A percentile compares a stretch with the other conserved stretches of the same genome.
Evolutionary conservation across 2,888 invertebrate genomes (phyloP).

Genomic region (Hedya salicella): DNA sequence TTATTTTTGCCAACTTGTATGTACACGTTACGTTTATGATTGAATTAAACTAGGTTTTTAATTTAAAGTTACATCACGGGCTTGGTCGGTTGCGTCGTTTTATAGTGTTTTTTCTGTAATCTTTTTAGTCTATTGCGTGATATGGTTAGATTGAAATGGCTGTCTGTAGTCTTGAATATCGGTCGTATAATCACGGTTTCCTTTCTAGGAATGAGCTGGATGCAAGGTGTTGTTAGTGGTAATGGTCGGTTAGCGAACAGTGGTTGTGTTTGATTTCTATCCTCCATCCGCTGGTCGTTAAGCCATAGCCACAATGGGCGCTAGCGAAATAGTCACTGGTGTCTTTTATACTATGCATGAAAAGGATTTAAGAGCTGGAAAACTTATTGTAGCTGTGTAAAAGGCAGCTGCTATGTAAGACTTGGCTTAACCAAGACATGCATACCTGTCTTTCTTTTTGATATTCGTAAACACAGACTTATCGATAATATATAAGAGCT

Average conservation of each 20-base stretch:
- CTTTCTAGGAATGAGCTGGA: constrained; percentile 50
- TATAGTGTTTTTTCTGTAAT: too few relatives aligned
- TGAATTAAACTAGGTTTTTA: too few relatives aligned
- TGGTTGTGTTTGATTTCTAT: constrained; percentile 64
- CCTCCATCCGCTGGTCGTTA: constrained; percentile 57
- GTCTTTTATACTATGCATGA: too few relatives aligned
- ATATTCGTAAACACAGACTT: too few relatives aligned
- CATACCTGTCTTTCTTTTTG: too few relatives aligned
- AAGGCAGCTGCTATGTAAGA: too few relatives aligned
- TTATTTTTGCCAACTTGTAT: background rate
- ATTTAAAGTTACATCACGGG: too few relatives aligned
- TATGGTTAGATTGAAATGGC: background rate
- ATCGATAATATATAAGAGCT: too few relatives aligned
- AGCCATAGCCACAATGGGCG: constrained; percentile 7
- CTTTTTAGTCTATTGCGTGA: background rate
- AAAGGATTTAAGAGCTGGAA: too few relatives aligned
- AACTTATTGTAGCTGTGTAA: too few relatives aligned
- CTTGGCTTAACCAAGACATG: too few relatives aligned
- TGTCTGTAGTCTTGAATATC: background rate
- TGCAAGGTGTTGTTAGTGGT: constrained; percentile 46
- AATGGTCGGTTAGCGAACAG: constrained; percentile 54
- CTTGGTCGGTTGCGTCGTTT: too few relatives aligned
- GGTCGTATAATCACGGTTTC: constrained; percentile 53
- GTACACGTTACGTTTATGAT: background rate
- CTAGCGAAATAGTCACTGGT: background rate